A percentile compares a stretch with the other conserved stretches of the same genome.
Evolutionary conservation across 2,113 vertebrate species (phyloP).

Genomic region (Gobius niger): DNA sequence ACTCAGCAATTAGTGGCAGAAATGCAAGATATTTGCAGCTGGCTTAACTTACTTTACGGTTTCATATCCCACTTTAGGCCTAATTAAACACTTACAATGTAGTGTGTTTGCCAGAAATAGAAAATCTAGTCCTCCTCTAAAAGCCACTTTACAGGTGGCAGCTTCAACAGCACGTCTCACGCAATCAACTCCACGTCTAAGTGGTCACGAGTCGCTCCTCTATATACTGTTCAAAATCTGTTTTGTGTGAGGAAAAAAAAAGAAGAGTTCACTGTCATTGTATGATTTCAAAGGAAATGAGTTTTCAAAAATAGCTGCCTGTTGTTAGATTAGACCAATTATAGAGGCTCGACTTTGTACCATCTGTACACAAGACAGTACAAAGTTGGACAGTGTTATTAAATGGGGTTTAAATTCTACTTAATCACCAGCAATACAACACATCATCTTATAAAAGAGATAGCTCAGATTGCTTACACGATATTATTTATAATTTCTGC

Average conservation of each 20-base stretch:
- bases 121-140: constrained; percentile 22
- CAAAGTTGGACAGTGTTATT: constrained; percentile 34
- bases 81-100: constrained; percentile 28
- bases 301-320: constrained; percentile 43
- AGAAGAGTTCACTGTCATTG: constrained; percentile 1
- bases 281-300: constrained; percentile 40
- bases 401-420: constrained; percentile 9
- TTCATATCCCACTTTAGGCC: constrained; percentile 8
- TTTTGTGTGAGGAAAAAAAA: not conserved
- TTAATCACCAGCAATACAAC: not conserved
- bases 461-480: no score
- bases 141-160: constrained; percentile 20
- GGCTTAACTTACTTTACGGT: constrained; percentile 4
- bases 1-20: not conserved
- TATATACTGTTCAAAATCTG: constrained; percentile 1
- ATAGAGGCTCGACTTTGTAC: constrained; percentile 21
- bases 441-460: no score
- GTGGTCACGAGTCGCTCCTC: constrained; percentile 21
- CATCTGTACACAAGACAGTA: constrained; percentile 13
- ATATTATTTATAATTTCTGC: no score
- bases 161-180: constrained; percentile 15
- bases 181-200: constrained; percentile 40
- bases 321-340: constrained; percentile 45
- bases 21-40: not conserved
- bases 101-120: constrained; percentile 22